phyloP scores from a whole-genome alignment of 2,113 vertebrate species.

The Podilymbus podiceps region DNA sequence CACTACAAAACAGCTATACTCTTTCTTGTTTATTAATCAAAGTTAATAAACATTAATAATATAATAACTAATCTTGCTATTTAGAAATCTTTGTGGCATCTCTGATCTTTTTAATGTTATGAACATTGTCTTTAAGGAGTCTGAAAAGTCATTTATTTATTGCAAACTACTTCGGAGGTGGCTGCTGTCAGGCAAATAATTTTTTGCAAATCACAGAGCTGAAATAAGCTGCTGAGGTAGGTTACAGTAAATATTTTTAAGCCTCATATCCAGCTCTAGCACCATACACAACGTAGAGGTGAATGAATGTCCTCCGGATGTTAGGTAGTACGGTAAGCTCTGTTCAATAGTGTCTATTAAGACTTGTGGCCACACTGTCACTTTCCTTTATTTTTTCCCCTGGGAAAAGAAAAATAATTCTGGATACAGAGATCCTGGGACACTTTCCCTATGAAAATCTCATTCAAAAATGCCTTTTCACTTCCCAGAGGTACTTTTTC shows the following conservation, averaged over 20 bases:
- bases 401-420: background rate
- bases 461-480: background rate
- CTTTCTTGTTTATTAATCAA: background rate
- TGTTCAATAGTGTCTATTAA: background rate
- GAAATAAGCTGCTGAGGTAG: constrained; percentile 52
- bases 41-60: too few species aligned
- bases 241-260: constrained; percentile 47
- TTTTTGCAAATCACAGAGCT: constrained; percentile 48
- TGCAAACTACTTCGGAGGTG: constrained; percentile 47
- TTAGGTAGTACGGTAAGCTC: background rate
- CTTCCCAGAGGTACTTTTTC: background rate
- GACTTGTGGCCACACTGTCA: background rate
- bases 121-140: constrained; percentile 45
- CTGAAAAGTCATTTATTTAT: constrained; percentile 65
- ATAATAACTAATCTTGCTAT: background rate
- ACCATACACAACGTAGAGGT: background rate
- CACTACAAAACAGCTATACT: background rate
- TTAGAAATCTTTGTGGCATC: background rate
- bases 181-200: constrained; percentile 27
- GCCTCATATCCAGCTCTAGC: background rate
- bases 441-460: background rate
- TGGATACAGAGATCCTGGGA: background rate
- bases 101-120: constrained; percentile 22
- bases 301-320: background rate
- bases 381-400: background rate